Evolutionary conservation across 2,888 invertebrate genomes (phyloP).

Genomic region (Stratiomys singularior): DNA sequence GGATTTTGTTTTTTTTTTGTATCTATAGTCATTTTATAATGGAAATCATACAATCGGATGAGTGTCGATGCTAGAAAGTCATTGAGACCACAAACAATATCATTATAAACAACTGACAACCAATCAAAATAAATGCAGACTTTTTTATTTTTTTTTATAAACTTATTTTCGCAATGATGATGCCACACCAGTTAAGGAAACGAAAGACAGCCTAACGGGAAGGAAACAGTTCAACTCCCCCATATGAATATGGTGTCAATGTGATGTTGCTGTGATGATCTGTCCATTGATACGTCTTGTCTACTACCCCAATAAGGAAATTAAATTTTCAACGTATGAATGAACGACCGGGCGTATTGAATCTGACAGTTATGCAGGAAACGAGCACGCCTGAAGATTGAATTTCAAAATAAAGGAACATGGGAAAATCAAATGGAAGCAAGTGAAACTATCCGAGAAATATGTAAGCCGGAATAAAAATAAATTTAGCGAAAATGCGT

Average conservation of each 20-base stretch:
- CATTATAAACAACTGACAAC: background rate
- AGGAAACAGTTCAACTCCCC: conserved; percentile 7
- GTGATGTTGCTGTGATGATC: background rate
- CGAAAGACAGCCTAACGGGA: conserved; percentile 23
- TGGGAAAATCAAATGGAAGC: background rate
- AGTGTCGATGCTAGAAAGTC: background rate
- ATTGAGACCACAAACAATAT: background rate
- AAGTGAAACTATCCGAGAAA: background rate
- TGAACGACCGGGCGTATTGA: background rate
- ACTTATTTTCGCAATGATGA: background rate
- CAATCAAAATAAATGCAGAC: background rate
- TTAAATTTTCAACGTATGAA: conserved; percentile 21
- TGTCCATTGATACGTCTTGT: background rate
- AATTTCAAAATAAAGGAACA: background rate
- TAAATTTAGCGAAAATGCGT: too few species aligned
- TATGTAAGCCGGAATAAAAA: too few species aligned
- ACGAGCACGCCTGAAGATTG: too few species aligned
- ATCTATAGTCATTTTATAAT: background rate
- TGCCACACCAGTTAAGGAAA: background rate
- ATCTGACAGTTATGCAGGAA: background rate
- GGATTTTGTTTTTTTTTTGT: background rate
- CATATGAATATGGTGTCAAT: background rate
- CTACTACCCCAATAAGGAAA: conserved; percentile 13
- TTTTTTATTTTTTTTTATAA: background rate
- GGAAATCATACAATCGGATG: background rate